Conservation (phyloP, 2,797 vertebrate genomes). For the Phoeniculus purpureus region DNA sequence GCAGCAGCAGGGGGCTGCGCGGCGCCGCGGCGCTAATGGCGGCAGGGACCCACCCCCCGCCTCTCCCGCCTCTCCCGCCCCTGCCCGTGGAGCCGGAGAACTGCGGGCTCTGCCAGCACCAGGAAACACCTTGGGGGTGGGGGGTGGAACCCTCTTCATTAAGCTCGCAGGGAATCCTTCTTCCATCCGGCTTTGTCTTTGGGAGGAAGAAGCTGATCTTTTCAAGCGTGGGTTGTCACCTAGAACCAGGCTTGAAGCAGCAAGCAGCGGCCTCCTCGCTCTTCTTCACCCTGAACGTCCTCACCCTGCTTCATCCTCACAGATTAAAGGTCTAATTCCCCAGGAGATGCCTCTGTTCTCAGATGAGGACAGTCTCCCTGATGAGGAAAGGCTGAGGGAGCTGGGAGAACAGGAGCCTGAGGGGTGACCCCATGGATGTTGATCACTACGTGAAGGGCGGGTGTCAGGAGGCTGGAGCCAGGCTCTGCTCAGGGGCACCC, state of each 20-base stretch:
- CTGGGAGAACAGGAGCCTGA: too few species aligned
- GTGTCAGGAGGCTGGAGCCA: too few species aligned
- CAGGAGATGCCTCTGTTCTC: background rate
- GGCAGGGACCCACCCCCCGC: too few species aligned
- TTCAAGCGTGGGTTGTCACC: background rate
- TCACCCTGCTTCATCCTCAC: background rate
- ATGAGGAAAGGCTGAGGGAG: too few species aligned
- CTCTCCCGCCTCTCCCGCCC: too few species aligned
- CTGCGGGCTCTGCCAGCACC: background rate
- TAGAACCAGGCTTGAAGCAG: background rate
- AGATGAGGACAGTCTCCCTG: too few species aligned
- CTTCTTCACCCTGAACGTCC: background rate
- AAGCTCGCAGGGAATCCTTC: background rate
- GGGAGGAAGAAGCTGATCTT: background rate
- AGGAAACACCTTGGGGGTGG: background rate
- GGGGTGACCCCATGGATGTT: too few species aligned
- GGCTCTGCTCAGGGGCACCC: too few species aligned
- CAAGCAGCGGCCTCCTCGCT: accelerated
- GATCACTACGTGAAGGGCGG: too few species aligned
- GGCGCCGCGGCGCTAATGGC: too few species aligned
- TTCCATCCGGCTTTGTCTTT: background rate
- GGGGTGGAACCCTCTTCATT: background rate
- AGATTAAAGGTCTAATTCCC: background rate
- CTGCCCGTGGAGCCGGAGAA: background rate
- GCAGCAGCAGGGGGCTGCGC: too few species aligned